phyloP scores from a whole-genome alignment of 92 coral and sea anemone species.

The Paragorgia papillata region DNA sequence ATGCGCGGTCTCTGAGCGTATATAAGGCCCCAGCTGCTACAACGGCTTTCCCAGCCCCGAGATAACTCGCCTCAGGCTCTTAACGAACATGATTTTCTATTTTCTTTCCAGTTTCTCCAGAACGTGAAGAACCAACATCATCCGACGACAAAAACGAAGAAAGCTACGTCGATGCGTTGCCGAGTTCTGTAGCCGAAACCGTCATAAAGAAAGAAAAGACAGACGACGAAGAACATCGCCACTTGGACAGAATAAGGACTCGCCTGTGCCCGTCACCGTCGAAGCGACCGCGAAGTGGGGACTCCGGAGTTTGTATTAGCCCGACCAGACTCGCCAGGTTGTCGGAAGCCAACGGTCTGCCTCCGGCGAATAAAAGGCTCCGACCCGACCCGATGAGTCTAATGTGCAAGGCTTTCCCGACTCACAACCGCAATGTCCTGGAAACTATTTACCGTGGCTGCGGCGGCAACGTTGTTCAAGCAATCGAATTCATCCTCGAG shows the following conservation, averaged over 20 bases:
- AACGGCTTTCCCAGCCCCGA: too few relatives aligned
- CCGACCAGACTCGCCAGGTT: slow-evolving; percentile 40
- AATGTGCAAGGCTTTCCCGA: slow-evolving; percentile 87
- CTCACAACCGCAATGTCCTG: slow-evolving; percentile 88
- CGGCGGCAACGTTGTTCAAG: slow-evolving; percentile 96
- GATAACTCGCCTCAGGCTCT: too few relatives aligned
- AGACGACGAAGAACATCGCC: slow-evolving; percentile 21
- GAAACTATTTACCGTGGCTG: slow-evolving; percentile 95
- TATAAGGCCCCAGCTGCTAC: too few relatives aligned
- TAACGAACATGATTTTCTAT: too few relatives aligned
- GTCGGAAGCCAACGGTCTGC: slow-evolving; percentile 44
- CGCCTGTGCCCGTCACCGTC: slow-evolving; percentile 33
- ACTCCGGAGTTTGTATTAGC: slow-evolving; percentile 38
- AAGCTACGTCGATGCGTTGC: not conserved
- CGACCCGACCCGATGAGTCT: slow-evolving; percentile 92
- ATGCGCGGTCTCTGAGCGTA: too few relatives aligned
- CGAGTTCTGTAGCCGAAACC: slow-evolving; percentile 14
- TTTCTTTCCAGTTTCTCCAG: slow-evolving; percentile 19
- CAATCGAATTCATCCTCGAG: slow-evolving; percentile 89
- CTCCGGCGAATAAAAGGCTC: slow-evolving; percentile 55
- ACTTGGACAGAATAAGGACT: slow-evolving; percentile 6
- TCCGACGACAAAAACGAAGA: slow-evolving; percentile 34
- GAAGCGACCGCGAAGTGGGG: slow-evolving; percentile 39
- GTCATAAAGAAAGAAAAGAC: slow-evolving; percentile 33
- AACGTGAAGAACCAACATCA: slow-evolving; percentile 33